phyloP scores from a whole-genome alignment of 2,888 invertebrate genomes.

The Cybosia mesomella region DNA sequence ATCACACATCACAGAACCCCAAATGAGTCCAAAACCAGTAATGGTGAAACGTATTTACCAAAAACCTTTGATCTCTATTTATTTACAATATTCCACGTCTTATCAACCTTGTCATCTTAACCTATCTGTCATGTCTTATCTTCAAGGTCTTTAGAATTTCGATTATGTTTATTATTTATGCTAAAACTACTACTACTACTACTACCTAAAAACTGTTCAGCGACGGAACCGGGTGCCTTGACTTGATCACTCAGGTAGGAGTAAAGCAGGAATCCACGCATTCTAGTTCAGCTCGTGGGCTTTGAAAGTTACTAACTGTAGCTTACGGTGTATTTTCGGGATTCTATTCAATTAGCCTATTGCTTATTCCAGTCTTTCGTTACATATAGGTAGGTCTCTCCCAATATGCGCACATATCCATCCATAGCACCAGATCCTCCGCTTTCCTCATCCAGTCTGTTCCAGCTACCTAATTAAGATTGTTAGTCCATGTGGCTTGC shows the following conservation, averaged over 20 bases:
- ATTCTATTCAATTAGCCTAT: not conserved
- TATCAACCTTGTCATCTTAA: not conserved
- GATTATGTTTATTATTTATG: not conserved
- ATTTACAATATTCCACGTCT: not conserved
- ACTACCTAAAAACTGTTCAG: slow-evolving; percentile 2
- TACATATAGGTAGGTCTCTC: no score
- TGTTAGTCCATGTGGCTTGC: no score
- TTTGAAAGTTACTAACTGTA: not conserved
- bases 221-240: not conserved
- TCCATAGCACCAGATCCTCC: no score
- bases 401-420: no score
- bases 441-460: no score
- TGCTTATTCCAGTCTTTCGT: no score
- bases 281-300: not conserved
- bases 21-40: not conserved
- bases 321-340: not conserved
- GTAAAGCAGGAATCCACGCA: not conserved
- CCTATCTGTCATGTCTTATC: slow-evolving; percentile 1
- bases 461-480: no score
- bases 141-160: not conserved
- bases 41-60: not conserved
- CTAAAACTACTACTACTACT: no score
- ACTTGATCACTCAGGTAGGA: not conserved
- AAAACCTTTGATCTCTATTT: not conserved
- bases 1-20: not conserved